Evolutionary conservation across 2,113 vertebrate genomes (phyloP).

Genomic region (Microcebus ravelobensis): DNA sequence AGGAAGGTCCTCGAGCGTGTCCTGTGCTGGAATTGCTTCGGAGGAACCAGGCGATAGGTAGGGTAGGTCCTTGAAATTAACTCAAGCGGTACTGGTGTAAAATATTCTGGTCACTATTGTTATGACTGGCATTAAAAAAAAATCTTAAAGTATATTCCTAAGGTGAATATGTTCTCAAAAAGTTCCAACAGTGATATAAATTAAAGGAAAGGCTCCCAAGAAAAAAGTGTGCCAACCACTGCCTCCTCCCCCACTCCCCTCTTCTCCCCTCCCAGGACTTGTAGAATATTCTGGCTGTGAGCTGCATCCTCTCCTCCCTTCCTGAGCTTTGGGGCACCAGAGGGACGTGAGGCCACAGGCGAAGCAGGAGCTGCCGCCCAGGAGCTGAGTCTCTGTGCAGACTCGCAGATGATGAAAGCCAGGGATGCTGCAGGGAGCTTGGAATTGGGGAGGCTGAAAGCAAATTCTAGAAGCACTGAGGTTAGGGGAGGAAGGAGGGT

Average conservation of each 20-base stretch:
- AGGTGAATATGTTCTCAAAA: not conserved
- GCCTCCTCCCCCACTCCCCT: too few species aligned
- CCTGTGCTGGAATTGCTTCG: not conserved
- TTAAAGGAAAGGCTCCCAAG: not conserved
- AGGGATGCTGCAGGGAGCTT: not conserved
- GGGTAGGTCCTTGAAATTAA: not conserved
- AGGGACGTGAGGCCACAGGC: not conserved
- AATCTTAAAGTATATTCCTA: not conserved
- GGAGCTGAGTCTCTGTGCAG: not conserved
- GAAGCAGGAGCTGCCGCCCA: not conserved
- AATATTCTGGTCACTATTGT: not conserved
- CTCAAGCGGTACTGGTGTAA: not conserved
- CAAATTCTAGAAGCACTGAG: not conserved
- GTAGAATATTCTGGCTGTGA: not conserved
- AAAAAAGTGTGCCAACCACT: not conserved
- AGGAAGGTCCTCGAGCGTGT: not conserved
- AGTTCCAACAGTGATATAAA: not conserved
- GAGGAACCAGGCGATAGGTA: not conserved
- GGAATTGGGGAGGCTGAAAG: not conserved
- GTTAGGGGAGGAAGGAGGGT: not conserved
- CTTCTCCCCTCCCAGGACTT: not conserved
- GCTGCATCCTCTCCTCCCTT: not conserved
- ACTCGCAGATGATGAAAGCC: not conserved
- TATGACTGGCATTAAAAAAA: not conserved
- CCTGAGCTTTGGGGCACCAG: not conserved